phyloP scores from a whole-genome alignment of 2,113 vertebrate genomes.

The Cnemophilus loriae region DNA sequence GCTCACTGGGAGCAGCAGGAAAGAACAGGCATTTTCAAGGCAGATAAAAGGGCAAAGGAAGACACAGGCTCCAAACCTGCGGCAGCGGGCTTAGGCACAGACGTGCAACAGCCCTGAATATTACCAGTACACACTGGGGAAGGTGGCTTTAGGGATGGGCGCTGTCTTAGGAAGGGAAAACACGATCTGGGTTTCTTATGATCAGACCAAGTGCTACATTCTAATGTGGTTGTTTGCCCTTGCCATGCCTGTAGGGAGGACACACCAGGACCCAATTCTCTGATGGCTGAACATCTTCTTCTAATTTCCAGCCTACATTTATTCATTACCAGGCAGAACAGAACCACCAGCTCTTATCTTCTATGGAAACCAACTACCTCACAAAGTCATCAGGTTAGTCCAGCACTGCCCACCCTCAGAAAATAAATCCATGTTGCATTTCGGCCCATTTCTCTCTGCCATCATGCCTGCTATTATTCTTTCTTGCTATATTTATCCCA shows the following conservation, averaged over 20 bases:
- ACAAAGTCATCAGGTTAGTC: neutral
- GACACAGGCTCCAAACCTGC: neutral
- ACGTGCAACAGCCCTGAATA: neutral
- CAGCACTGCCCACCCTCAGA: neutral
- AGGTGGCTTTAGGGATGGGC: neutral
- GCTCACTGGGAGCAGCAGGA: neutral
- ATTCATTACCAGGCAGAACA: neutral
- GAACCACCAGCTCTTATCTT: neutral
- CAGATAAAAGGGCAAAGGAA: neutral
- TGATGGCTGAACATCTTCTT: neutral
- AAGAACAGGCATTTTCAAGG: neutral
- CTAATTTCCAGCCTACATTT: neutral
- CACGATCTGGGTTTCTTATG: neutral
- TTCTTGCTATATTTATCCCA: neutral
- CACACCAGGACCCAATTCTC: neutral
- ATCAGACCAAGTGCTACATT: neutral
- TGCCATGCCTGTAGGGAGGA: neutral
- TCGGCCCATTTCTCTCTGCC: neutral
- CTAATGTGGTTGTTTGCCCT: neutral
- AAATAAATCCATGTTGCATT: neutral
- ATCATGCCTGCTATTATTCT: neutral
- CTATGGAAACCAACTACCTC: neutral
- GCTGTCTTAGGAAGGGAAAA: neutral
- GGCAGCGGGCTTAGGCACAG: neutral
- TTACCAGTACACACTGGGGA: neutral